Base-by-base conservation (phyloP, 2,888 invertebrate species). In the Biston stratarius region DNA sequence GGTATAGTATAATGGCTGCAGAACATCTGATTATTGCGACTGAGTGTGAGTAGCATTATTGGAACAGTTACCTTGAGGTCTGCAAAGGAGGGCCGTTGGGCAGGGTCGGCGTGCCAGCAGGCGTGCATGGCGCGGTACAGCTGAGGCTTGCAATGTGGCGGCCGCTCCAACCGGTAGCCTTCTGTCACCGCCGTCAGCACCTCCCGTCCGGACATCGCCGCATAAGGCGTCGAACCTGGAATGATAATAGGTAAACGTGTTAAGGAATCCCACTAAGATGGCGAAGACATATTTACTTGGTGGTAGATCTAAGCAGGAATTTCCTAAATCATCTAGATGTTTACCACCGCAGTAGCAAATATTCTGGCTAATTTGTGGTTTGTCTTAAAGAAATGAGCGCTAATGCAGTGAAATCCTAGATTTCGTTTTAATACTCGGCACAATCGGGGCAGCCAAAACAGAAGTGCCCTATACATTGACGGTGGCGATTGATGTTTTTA, bases 201-300 rank as follows among this genome's bases (percentile, higher is more conserved):
- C 83, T 97, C 97, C 10, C 97, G 95, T 0, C 97, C 97, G 0
- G 97, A 96, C 95, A 97, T 96, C 67, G 96, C 96, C n/a, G 97
- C 96, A 88, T 97, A 97, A 5, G 97, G 97, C 81, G 97, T 97
- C 58, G 97, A 97, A 64, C 97, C 97, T 97, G 87, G 10, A 58
- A 69, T 42, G 9, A 56, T 14, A 33, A 9, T 10, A 10, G 14
- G 0, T 8, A 14, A 14, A 14, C 5, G 1, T 42, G n/a, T n/a
- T 44, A n/a, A n/a, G 44, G n/a, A 24, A 24, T 24, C 24, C 24
- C 24, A 24, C 3, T 24, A 47, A n/a, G 5, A 12, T 12, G n/a
- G n/a, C n/a, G n/a, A n/a, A n/a, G n/a, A n/a, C n/a, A n/a, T n/a
- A n/a, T n/a, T n/a, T n/a, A n/a, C n/a, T n/a, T n/a, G n/a, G n/a